A percentile compares a stretch with the other conserved stretches of the same genome.
phyloP scores from a whole-genome alignment of 2,888 invertebrate genomes.

The Acrocyrtus sp. region DNA sequence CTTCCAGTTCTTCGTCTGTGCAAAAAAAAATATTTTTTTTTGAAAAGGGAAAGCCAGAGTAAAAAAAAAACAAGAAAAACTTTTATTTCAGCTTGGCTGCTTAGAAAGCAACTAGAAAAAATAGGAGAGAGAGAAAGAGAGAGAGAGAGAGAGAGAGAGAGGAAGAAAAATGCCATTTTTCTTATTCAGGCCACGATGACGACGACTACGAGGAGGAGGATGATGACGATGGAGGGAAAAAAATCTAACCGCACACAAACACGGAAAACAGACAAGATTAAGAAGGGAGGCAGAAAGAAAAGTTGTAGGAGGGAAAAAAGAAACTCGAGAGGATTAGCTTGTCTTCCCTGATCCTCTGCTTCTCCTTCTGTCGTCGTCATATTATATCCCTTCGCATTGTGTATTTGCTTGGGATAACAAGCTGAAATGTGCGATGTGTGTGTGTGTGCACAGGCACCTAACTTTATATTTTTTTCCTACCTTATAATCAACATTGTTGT shows the following conservation, averaged over 20 bases:
- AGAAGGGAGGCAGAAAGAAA: constrained; percentile 25
- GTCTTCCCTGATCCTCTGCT: constrained; percentile 41
- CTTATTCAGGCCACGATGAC: constrained; percentile 57
- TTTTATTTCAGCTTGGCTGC: constrained; percentile 46
- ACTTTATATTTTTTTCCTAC: too few species aligned
- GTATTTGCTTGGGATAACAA: too few species aligned
- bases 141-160: constrained; percentile 11
- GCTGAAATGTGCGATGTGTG: too few species aligned
- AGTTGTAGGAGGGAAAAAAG: constrained; percentile 5
- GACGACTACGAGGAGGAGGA: too few species aligned
- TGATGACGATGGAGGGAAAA: too few species aligned
- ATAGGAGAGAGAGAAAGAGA: neutral
- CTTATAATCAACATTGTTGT: too few species aligned
- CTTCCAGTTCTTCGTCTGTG: too few species aligned
- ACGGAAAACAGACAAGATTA: constrained; percentile 1
- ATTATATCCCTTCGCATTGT: too few species aligned
- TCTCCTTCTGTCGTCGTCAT: constrained; percentile 27
- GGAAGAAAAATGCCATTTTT: constrained; percentile 50
- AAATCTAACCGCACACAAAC: too few species aligned
- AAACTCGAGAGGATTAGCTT: constrained; percentile 49
- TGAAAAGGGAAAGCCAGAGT: constrained; percentile 14
- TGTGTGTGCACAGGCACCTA: too few species aligned
- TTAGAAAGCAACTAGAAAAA: too few species aligned
- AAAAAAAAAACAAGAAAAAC: constrained; percentile 16
- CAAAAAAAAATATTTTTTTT: too few species aligned